Base-by-base conservation (phyloP, 2,888 invertebrate species). In the Eristalis intricaria region DNA sequence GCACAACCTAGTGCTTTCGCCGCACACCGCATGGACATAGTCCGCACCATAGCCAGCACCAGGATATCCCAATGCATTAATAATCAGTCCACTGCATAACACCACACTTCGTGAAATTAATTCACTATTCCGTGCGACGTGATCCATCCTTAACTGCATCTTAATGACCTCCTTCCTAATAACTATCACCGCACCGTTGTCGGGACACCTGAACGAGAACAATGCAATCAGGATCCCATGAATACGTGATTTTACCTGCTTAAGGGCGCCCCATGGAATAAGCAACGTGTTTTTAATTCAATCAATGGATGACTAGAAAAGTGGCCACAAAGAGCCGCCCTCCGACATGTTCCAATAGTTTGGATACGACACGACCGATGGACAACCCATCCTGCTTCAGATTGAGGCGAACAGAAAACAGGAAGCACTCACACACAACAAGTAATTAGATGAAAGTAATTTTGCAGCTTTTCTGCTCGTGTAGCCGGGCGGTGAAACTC, bases 391-490 rank as follows among this genome's bases (percentile, higher is more conserved):
- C 50, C 50, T 5, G 19, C 50, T 69, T 38, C 68, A 66, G 66
- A 66, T 56, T 60, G 73, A 60, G 69, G 77, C 56, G 64, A 38
- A 66, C 32, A 35, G 58, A 26, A 68, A 73, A 78, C 86, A 78
- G 68, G 76, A 80, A 76, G 76, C 68, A 50, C 69, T 74, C 86
- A 82, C 74, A 77, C 76, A 81, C 82, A 86, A 82, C 75, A 87
- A 63, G 75, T 83, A 87, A 83, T 83, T 87, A 84, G 75, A 83
- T 79, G 58, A 84, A 87, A 84, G 79, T 84, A 87, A 84, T 84
- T 84, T 79, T 61, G 73, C 84, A 87, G 68, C 79, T 80, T 50
- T 83, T 71, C 78, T 58, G 78, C 29, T 78, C 35, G 32, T 86
- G 61, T 26, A 68, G 68, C 22, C 64, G 58, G 68, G 19, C 10